Evolutionary conservation across 2,113 vertebrate species (phyloP).

Genomic region (Psilopsiagon aymara): DNA sequence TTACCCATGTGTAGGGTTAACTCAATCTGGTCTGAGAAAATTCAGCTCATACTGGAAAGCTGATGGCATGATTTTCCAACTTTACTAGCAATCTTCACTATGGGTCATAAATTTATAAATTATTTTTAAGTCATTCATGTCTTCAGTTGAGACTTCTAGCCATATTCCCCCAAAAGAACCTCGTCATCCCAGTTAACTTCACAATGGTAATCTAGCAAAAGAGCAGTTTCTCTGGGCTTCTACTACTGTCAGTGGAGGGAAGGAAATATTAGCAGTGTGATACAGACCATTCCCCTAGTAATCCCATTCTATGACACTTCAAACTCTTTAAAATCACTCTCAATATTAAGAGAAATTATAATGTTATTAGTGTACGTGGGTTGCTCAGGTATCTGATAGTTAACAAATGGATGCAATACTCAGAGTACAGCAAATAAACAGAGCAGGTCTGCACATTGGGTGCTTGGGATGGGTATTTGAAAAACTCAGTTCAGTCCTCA

Average conservation of each 20-base stretch:
- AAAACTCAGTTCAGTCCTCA: background rate
- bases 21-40: background rate
- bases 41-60: background rate
- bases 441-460: background rate
- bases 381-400: background rate
- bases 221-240: background rate
- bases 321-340: background rate
- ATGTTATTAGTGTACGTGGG: fast-evolving
- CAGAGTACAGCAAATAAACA: background rate
- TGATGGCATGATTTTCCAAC: background rate
- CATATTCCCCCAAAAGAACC: background rate
- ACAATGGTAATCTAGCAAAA: background rate
- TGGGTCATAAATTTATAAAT: background rate
- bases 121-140: background rate
- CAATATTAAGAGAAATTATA: background rate
- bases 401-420: background rate
- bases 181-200: background rate
- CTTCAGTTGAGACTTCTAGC: background rate
- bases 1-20: background rate
- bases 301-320: background rate
- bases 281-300: background rate
- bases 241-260: background rate
- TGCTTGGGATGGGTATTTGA: background rate
- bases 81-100: background rate
- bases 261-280: background rate